Base-by-base conservation (phyloP, 1,140 invertebrate species). In the Nasonia vitripennis region DNA sequence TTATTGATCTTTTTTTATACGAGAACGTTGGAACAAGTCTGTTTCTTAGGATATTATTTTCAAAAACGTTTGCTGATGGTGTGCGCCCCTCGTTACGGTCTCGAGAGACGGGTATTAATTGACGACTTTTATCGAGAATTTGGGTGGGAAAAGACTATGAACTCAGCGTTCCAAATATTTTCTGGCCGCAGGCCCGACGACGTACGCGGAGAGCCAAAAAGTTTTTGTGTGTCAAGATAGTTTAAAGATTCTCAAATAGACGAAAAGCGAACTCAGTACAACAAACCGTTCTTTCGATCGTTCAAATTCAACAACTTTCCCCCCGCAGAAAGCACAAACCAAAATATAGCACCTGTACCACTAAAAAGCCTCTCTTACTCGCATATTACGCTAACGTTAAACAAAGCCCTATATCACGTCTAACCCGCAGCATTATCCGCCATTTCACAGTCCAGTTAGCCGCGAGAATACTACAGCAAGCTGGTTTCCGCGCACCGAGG, bases 381-480 rank as follows among this genome's bases (percentile, higher is more conserved):
- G 41, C 9, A 45, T 45, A 45, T 45, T 45, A 45, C 10, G 41
- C 41, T 0, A 20, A 62, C 55, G 20, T 20, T 62, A 31, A 71
- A 71, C 68, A 27, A 31, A 27, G 68, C 68, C 23, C 14, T 71
- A 34, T 71, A 41, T 70, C n/a, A 11, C 5, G 7, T 48, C 1
- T 27, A 9, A 48, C n/a, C 23, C n/a, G 41, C 12, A 81, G 12
- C 23, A 4, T 34, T 48, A 31, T 34, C 20, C 17, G n/a, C 11
- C 9, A 75, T 83, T 83, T 83, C 34, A 83, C 31, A 62, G 23
- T 55, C 41, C 80, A 74, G 27, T 73, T 68, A 34, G 2, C 17
- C 34, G 23, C 20, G 48, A 62, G 17, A 62, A 62, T n/a, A 62
- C n/a, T 34, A 55, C 23, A 2, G n/a, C 27, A 75, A 75, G 23